These are phyloP conservation scores for Tenthredo distinguenda DNA, from an alignment of 2,888 invertebrate species.

Conservation along the genomic window DNA sequence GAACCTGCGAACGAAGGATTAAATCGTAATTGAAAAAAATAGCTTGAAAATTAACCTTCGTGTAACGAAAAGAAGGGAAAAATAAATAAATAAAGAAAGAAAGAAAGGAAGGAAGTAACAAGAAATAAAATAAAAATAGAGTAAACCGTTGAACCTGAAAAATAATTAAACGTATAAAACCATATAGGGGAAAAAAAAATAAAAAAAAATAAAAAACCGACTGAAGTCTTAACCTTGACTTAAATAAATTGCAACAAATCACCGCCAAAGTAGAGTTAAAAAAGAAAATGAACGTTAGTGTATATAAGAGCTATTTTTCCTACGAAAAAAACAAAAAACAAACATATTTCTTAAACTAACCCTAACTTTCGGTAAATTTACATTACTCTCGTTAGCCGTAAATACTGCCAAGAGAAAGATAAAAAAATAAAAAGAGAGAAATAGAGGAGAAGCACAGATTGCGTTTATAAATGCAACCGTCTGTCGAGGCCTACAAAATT, in stretches of 20 bases:
- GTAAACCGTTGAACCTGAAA: constrained; percentile 38
- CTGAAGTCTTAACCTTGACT: constrained; percentile 57
- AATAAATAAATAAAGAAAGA: neutral
- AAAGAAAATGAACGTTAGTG: constrained; percentile 52
- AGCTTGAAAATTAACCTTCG: neutral
- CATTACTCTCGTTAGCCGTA: constrained; percentile 30
- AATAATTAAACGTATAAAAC: constrained; percentile 16
- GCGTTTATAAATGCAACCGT: constrained; percentile 16
- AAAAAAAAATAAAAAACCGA: constrained; percentile 47
- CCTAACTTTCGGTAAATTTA: constrained; percentile 42
- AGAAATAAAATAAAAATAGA: neutral
- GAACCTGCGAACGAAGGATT: neutral
- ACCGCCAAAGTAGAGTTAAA: constrained; percentile 60
- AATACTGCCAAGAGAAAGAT: constrained; percentile 54
- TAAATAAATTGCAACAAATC: constrained; percentile 55
- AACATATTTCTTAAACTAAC: constrained; percentile 41
- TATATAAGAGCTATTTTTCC: constrained; percentile 69
- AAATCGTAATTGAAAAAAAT: constrained; percentile 26
- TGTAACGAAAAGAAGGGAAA: neutral
- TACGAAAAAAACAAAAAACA: constrained; percentile 65
- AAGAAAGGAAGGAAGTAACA: neutral
- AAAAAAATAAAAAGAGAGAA: constrained; percentile 53
- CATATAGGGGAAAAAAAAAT: neutral
- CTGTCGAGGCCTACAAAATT: constrained; percentile 30
- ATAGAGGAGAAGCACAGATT: constrained; percentile 1